phyloP scores from a whole-genome alignment of 2,797 vertebrate genomes.

The Astyanax mexicanus region DNA sequence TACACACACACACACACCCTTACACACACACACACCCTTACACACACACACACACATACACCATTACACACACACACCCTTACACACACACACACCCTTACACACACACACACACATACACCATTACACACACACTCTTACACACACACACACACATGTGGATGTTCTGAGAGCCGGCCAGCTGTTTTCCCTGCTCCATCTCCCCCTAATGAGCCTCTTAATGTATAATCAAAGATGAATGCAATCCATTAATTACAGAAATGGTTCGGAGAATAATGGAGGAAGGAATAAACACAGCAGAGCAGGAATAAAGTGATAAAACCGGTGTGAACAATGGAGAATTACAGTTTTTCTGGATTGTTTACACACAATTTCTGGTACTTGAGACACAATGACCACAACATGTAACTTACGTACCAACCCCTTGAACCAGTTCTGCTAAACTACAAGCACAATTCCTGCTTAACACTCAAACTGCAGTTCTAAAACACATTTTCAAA shows the following conservation, averaged over 20 bases:
- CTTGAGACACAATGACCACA: too few species aligned
- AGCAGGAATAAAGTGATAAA: not conserved
- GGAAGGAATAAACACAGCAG: not conserved
- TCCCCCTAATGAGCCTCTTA: constrained; percentile 23
- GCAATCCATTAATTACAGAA: constrained; percentile 27
- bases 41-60: constrained; percentile 9
- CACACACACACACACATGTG: constrained; percentile 10
- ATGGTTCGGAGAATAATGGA: not conserved
- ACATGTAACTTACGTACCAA: too few species aligned
- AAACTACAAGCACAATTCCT: too few species aligned
- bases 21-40: too few species aligned
- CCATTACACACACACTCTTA: too few species aligned
- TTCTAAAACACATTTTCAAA: too few species aligned
- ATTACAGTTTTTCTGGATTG: too few species aligned
- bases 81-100: constrained; percentile 12
- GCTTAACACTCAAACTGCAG: too few species aligned
- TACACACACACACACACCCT: not conserved
- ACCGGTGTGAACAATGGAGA: not conserved
- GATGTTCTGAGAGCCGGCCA: constrained; percentile 34
- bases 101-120: constrained; percentile 14
- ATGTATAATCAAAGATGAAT: constrained; percentile 29
- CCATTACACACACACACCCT: constrained; percentile 7
- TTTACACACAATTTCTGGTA: too few species aligned
- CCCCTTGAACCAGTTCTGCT: too few species aligned
- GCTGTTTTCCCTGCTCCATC: constrained; percentile 20